Evolutionary conservation across 2,113 vertebrate species (phyloP).

Genomic region (Grammomys dolichurus): DNA sequence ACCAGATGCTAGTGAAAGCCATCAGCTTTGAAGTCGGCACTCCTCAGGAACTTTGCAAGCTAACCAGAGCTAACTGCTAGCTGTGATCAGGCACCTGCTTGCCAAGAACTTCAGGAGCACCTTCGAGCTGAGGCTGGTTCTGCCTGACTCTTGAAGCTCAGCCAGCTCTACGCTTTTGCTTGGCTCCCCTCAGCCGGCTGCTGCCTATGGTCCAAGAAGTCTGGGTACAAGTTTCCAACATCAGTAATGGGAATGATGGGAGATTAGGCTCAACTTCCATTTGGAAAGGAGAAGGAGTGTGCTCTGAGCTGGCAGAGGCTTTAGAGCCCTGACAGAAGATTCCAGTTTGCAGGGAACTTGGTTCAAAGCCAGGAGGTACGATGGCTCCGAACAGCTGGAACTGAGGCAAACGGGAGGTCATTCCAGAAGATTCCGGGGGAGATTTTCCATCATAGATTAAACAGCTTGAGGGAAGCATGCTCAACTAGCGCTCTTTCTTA

Average conservation of each 20-base stretch:
- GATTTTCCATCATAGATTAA: not conserved
- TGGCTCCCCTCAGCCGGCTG: not conserved
- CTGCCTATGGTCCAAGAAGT: conserved; percentile 16
- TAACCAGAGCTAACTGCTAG: not conserved
- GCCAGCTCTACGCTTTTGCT: conserved; percentile 3
- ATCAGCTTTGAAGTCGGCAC: not conserved
- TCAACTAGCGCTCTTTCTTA: not conserved
- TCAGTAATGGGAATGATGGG: not conserved
- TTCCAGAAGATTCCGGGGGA: not conserved
- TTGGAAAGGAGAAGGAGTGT: conserved; percentile 13
- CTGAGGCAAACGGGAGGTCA: not conserved
- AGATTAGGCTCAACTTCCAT: not conserved
- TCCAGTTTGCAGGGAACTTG: not conserved
- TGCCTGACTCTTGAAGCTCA: not conserved
- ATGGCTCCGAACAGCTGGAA: not conserved
- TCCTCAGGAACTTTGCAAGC: not conserved
- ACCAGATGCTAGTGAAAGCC: not conserved
- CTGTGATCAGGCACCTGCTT: conserved; percentile 57
- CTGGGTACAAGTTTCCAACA: not conserved
- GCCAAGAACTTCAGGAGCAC: not conserved
- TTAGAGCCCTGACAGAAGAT: not conserved
- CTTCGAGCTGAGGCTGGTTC: not conserved
- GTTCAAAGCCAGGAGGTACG: not conserved
- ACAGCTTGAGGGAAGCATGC: not conserved
- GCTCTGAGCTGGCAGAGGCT: not conserved